Evolutionary conservation across 1,140 invertebrate species (phyloP).

Genomic region (Pissodes strobi): DNA sequence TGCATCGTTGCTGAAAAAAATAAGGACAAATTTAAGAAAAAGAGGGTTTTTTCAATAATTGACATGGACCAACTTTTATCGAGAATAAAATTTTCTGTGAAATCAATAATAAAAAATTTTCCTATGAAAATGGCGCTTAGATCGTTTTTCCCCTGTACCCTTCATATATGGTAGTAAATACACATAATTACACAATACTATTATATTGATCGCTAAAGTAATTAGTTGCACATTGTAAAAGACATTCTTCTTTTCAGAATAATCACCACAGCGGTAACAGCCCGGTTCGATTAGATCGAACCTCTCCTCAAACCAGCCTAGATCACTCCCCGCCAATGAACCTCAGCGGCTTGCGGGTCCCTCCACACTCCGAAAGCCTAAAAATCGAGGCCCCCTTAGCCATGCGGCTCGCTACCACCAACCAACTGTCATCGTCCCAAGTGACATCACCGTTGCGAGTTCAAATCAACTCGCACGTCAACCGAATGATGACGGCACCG

Average conservation of each 20-base stretch:
- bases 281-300: slow-evolving; percentile 51
- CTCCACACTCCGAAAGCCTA: slow-evolving; percentile 15
- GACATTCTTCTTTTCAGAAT: slow-evolving; percentile 25
- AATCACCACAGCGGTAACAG: slow-evolving; percentile 34
- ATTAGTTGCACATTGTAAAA: too few species aligned
- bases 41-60: too few species aligned
- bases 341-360: slow-evolving; percentile 43
- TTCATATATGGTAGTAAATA: too few species aligned
- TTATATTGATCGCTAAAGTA: too few species aligned
- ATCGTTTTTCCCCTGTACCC: too few species aligned
- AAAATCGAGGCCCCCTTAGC: slow-evolving; percentile 51
- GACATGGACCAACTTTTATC: too few species aligned
- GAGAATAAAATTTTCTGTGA: too few species aligned
- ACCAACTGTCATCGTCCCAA: slow-evolving; percentile 48
- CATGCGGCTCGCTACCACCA: slow-evolving; percentile 44
- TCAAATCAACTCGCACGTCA: slow-evolving; percentile 57
- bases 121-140: too few species aligned
- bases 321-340: slow-evolving; percentile 57
- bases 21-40: too few species aligned
- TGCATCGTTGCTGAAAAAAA: too few species aligned
- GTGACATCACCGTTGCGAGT: slow-evolving; percentile 57
- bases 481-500: slow-evolving; percentile 44
- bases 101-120: too few species aligned
- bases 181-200: too few species aligned
- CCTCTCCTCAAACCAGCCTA: slow-evolving; percentile 54